Evolutionary conservation across 1,140 invertebrate genomes (phyloP).

Genomic region (Neoseiulus cucumeris): DNA sequence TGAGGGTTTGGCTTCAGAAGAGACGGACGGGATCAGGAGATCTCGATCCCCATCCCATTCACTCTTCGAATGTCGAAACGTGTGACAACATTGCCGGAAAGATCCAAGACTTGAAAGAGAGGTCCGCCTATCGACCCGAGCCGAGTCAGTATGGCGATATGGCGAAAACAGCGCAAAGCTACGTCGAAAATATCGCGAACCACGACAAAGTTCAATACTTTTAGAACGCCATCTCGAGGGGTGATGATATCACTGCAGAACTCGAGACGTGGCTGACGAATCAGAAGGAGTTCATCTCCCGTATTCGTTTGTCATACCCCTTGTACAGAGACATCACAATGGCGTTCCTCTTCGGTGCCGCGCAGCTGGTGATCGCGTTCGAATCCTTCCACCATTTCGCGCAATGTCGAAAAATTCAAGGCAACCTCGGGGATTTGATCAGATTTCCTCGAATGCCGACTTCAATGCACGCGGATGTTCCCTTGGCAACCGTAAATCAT

Average conservation of each 20-base stretch:
- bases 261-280: not conserved
- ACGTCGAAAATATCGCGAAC: not conserved
- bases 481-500: not conserved
- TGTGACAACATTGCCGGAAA: not conserved
- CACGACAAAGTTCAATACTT: not conserved
- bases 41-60: not conserved
- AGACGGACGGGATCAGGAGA: not conserved
- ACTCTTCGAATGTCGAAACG: not conserved
- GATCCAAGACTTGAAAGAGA: not conserved
- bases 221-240: not conserved
- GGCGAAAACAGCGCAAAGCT: not conserved
- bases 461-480: not conserved
- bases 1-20: not conserved
- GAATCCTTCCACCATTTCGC: conserved; percentile 15
- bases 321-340: conserved; percentile 21
- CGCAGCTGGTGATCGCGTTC: conserved; percentile 12
- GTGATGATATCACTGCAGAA: not conserved
- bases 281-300: conserved; percentile 6
- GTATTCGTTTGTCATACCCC: conserved; percentile 13
- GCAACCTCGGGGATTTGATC: not conserved
- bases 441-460: not conserved
- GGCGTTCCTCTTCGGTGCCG: conserved; percentile 11
- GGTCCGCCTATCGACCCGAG: not conserved
- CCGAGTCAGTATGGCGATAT: not conserved
- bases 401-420: conserved; percentile 11